Conservation (phyloP, 2,113 vertebrate genomes). For the Macquaria australasica region DNA sequence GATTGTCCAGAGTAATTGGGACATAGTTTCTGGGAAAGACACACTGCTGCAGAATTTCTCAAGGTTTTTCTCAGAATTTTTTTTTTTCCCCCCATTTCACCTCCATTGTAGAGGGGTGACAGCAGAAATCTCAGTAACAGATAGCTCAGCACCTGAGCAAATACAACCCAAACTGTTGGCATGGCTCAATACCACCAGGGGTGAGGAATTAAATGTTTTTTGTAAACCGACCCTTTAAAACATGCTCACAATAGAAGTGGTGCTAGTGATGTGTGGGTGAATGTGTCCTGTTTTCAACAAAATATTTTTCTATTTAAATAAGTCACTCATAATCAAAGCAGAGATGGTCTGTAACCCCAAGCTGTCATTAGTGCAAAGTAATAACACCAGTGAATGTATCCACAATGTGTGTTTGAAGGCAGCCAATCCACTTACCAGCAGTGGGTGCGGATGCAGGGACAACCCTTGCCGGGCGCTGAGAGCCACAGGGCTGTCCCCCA, state of each 20-base stretch:
- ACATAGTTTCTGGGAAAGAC: neutral
- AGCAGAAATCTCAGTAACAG: neutral
- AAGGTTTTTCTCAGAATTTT: neutral
- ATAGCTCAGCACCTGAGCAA: neutral
- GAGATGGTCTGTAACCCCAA: neutral
- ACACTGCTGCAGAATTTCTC: neutral
- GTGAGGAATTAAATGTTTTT: neutral
- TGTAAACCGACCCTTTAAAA: neutral
- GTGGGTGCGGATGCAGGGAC: constrained; percentile 53
- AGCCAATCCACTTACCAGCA: constrained; percentile 64
- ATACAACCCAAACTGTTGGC: neutral
- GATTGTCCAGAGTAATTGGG: neutral
- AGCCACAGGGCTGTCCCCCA: constrained; percentile 52
- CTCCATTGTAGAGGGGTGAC: too few species aligned
- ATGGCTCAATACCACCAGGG: neutral
- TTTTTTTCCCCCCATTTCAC: too few species aligned
- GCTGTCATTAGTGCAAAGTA: neutral
- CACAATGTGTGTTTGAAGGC: neutral
- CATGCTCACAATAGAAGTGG: neutral
- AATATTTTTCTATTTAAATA: neutral
- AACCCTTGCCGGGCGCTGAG: constrained; percentile 57
- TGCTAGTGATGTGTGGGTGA: neutral
- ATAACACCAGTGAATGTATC: neutral
- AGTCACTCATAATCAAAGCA: neutral
- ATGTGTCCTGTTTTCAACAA: neutral